These are phyloP conservation scores for Halictus rubicundus DNA, from an alignment of 1,140 invertebrate species.

Conservation along the genomic window DNA sequence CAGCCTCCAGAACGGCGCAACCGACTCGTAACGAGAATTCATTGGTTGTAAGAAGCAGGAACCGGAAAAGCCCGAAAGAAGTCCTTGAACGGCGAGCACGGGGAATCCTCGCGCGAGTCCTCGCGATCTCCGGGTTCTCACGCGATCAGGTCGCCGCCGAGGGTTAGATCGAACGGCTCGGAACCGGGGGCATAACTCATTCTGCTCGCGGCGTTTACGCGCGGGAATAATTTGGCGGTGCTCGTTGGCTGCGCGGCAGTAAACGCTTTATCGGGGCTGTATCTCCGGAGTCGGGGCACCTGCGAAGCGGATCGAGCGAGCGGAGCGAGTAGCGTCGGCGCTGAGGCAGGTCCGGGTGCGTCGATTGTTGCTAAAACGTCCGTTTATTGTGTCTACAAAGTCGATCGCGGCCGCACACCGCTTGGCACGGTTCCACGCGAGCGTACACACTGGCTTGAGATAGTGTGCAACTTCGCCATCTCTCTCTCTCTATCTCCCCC, in stretches of 20 bases:
- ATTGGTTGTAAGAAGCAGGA: no score
- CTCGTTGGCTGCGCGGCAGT: background rate
- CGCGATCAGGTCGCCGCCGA: background rate
- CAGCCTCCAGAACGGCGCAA: no score
- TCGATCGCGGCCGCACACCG: conserved; percentile 27
- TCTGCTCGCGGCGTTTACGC: conserved; percentile 7
- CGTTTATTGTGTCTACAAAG: conserved; percentile 57
- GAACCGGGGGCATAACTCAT: background rate
- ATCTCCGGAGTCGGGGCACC: conserved; percentile 21
- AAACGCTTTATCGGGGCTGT: conserved; percentile 22
- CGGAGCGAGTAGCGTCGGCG: background rate
- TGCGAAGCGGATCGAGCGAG: background rate
- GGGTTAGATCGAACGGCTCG: background rate
- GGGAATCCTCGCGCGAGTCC: background rate
- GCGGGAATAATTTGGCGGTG: conserved; percentile 18
- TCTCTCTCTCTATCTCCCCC: no score
- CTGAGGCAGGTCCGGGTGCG: conserved; percentile 40
- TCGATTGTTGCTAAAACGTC: conserved; percentile 45
- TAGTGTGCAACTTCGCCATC: conserved; percentile 15
- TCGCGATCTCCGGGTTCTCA: background rate
- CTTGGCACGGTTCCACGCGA: conserved; percentile 49
- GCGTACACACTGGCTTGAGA: background rate
- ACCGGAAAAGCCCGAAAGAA: background rate
- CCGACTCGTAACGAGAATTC: no score
- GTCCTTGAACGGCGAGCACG: background rate